Evolutionary conservation across 1,140 invertebrate species (phyloP).

Genomic region (Conopomorpha cramerella): DNA sequence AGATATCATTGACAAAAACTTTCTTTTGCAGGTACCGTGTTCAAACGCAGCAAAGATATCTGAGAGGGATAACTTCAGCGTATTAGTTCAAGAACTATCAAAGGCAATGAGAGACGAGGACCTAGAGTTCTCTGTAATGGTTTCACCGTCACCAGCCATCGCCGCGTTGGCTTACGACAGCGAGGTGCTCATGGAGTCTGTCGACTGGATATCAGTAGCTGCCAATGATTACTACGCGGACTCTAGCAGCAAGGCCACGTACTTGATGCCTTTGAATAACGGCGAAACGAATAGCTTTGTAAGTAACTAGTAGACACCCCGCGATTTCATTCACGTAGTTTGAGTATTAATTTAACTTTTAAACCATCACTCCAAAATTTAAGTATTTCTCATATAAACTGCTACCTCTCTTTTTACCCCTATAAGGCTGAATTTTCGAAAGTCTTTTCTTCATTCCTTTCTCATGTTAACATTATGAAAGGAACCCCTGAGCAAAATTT

Average conservation of each 20-base stretch:
- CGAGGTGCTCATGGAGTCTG: conserved; percentile 66
- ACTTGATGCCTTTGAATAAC: conserved; percentile 82
- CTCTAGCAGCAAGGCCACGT: conserved; percentile 84
- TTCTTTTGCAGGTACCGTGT: conserved; percentile 26
- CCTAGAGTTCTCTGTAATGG: conserved; percentile 77
- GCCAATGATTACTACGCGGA: conserved; percentile 87
- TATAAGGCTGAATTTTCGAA: no score
- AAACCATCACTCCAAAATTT: no score
- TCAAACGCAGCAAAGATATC: conserved; percentile 30
- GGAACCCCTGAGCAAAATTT: no score
- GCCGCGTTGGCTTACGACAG: conserved; percentile 83
- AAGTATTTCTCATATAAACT: no score
- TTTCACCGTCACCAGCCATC: conserved; percentile 82
- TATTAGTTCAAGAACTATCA: conserved; percentile 72
- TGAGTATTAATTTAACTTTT: no score
- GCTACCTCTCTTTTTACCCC: no score
- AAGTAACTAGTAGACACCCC: no score
- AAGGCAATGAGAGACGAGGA: conserved; percentile 70
- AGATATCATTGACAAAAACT: no score
- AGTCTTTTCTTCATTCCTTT: no score
- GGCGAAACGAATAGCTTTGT: conserved; percentile 20
- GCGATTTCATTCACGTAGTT: no score
- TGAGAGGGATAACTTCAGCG: conserved; percentile 77
- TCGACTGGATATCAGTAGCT: conserved; percentile 86
- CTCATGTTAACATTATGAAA: no score